Conservation (phyloP, 2,888 invertebrate genomes). For the Zhuqinia jingwanae region DNA sequence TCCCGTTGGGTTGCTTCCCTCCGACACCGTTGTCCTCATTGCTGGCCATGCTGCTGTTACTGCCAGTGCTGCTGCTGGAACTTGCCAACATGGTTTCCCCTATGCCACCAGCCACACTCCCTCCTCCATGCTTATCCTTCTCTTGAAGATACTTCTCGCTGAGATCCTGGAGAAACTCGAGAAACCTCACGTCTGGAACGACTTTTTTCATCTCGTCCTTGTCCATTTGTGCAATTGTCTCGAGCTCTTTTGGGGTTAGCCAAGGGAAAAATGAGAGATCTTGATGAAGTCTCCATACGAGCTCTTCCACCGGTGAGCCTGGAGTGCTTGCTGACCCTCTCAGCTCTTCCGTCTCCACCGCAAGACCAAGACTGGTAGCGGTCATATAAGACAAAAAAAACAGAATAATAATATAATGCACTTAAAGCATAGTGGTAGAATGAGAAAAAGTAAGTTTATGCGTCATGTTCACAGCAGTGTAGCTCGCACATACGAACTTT, state of each 20-base stretch:
- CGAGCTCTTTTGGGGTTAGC: slow-evolving; percentile 91
- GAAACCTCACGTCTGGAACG: slow-evolving; percentile 82
- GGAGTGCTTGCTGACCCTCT: slow-evolving; percentile 72
- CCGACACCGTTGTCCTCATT: slow-evolving; percentile 28
- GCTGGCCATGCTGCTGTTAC: slow-evolving; percentile 50
- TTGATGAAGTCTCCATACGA: slow-evolving; percentile 89
- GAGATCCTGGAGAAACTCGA: slow-evolving; percentile 78
- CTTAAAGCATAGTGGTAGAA: neutral
- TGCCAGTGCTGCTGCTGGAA: slow-evolving; percentile 58
- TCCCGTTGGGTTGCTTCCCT: slow-evolving; percentile 59
- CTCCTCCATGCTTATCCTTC: slow-evolving; percentile 69
- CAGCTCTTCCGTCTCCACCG: slow-evolving; percentile 75
- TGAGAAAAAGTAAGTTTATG: neutral
- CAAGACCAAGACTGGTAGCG: slow-evolving; percentile 74
- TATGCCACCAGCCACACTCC: neutral
- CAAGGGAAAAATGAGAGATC: slow-evolving; percentile 92
- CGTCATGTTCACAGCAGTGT: neutral
- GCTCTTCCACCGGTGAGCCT: slow-evolving; percentile 83
- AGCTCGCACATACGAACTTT: neutral
- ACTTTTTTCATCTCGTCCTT: slow-evolving; percentile 93
- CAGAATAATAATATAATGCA: no score
- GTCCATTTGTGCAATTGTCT: slow-evolving; percentile 93
- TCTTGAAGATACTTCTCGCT: slow-evolving; percentile 78
- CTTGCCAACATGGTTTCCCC: slow-evolving; percentile 57
- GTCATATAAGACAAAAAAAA: neutral